These are phyloP conservation scores for Drosophila paramelanica DNA, from an alignment of 2,888 invertebrate species.

Conservation along the genomic window DNA sequence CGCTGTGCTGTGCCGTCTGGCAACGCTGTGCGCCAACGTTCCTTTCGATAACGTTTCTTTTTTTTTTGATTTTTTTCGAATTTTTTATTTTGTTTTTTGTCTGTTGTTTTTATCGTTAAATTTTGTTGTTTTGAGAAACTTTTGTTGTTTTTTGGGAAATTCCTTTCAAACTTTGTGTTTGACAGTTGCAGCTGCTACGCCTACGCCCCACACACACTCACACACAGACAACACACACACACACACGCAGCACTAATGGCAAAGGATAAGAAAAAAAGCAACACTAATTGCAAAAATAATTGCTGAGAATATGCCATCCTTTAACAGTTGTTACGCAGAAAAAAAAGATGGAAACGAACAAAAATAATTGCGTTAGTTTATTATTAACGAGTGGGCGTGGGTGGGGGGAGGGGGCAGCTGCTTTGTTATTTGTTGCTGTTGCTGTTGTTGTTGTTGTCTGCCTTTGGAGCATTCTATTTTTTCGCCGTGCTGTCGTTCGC, in stretches of 20 bases:
- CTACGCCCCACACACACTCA: conserved; percentile 1
- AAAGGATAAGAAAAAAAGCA: neutral
- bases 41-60: conserved; percentile 6
- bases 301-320: neutral
- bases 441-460: conserved; percentile 21
- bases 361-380: neutral
- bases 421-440: conserved; percentile 37
- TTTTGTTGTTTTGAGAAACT: neutral
- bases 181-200: conserved; percentile 17
- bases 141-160: neutral
- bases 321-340: neutral
- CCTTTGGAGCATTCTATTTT: conserved; percentile 23
- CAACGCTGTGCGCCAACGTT: conserved; percentile 39
- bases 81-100: neutral
- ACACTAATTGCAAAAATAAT: neutral
- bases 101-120: conserved; percentile 1
- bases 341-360: no score
- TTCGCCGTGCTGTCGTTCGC: conserved; percentile 16
- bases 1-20: conserved; percentile 27
- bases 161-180: neutral
- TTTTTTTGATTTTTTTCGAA: conserved; percentile 4
- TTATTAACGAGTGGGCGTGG: neutral
- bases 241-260: neutral
- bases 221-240: neutral
- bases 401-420: neutral